Evolutionary conservation across 30 jellyfish, hydroid and myxozoan species (phyloP), one percentile per base, ranked within the genome.

Genomic region (Aurelia coerulea): DNA sequence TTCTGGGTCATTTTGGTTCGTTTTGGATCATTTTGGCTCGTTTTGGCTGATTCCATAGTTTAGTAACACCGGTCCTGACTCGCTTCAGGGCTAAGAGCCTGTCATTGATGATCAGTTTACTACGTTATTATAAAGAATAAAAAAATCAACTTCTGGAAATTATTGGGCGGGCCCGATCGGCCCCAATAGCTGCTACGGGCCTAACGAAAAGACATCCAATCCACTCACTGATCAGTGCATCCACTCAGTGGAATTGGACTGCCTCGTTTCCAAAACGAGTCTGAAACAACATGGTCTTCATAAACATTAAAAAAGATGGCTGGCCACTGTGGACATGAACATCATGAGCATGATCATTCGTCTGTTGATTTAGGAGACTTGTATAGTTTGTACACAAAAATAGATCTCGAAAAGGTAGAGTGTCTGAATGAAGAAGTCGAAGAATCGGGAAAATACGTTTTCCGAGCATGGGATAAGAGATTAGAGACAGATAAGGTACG

Each of bases 401-500:
- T 92, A 10, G 97, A 92, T 78, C n/a, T 66, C 2, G 95, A 92
- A 9, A 86, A 81, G 78, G 90, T 86, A 15, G 94, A 86, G 69
- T 92, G 98, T 62, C 80, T 92, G 58, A 92, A 92, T 60, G 98
- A 92, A 80, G 74, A 73, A 49, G 71, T 16, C 6, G 97, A 92
- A 19, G 95, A 86, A 60, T 84, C 96, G 42, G 98, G 98, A 13
- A 92, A 87, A 73, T 19, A 42, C 6, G 97, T 92, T 31, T 92
- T 92, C 77, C 86, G 87, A 74, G 90, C 98, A 39, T 92, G 98
- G 98, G 96, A 85, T 80, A 81, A 72, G 68, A 78, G 98, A 74
- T 65, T 92, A 49, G 98, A 92, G 50, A 86, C 91, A 31, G 76
- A 70, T 37, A 64, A 85, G 90, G 98, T 91, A 6, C 5, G 49